Conservation (phyloP, 2,797 vertebrate genomes). For the Vespertilio murinus region DNA sequence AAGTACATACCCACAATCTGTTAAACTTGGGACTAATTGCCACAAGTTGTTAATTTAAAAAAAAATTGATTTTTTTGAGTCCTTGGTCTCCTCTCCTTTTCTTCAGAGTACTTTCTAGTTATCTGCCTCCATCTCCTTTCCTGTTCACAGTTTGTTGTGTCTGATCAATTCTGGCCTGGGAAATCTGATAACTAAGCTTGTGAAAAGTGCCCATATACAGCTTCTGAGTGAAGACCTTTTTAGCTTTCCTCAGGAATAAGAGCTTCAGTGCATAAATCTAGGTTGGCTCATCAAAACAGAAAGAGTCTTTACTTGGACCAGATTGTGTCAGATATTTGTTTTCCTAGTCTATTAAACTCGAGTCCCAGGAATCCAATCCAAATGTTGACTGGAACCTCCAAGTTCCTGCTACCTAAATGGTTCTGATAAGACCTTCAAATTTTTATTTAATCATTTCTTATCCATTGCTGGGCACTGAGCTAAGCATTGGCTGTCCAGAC, state of each 20-base stretch:
- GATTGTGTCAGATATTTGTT: constrained; percentile 41
- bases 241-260: not conserved
- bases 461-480: not conserved
- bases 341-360: not conserved
- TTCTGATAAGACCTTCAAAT: not conserved
- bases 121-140: constrained; percentile 50
- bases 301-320: not conserved
- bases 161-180: constrained; percentile 12
- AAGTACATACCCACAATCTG: not conserved
- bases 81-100: not conserved
- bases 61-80: not conserved
- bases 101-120: not conserved
- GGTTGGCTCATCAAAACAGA: not conserved
- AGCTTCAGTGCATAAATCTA: not conserved
- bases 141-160: constrained; percentile 56
- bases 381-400: constrained; percentile 2
- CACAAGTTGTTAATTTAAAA: not conserved
- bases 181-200: constrained; percentile 53
- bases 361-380: not conserved
- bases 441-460: not conserved
- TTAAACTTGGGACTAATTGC: not conserved
- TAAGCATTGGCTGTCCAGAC: not conserved
- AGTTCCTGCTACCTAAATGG: not conserved
- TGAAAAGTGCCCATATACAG: constrained; percentile 32
- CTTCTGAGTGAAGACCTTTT: constrained; percentile 22